Base-by-base conservation (phyloP, 2,797 vertebrate genomes). In the Atherinosoma microstoma region DNA sequence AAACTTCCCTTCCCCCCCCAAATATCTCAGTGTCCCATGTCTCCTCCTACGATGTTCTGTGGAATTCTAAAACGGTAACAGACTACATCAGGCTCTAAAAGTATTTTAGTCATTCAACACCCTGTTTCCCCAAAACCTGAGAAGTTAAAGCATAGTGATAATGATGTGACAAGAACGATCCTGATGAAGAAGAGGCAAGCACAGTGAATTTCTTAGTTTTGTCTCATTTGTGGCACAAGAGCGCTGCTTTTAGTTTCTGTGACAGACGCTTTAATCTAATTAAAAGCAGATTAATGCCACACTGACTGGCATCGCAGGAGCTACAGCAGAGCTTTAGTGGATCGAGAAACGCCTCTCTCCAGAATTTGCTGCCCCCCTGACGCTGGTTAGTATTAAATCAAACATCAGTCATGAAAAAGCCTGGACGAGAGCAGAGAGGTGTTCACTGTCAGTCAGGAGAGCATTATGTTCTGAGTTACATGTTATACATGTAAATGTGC, bases 251-350 rank as follows among this genome's bases (percentile, higher is more conserved):
- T 76, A 75, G 75, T 89, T 85, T 88, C 74, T 87, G 68, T 29
- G 4, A 73, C 76, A 80, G 83, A 75, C n/a, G 62, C 84, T 90
- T 89, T 88, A 87, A 91, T 91, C 81, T 89, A 90, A 91, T 91
- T 92, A 91, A 87, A 85, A 88, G 71, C 86, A 87, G 87, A 93
- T 90, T 90, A 91, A 91, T 87, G 83, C 74, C 49, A n/a, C 6
- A 22, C 75, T 64, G 79, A 84, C 84, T 78, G 73, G 61, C 69
- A 68, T 82, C 51, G 34, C 71, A 49, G 66, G 58, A 80, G 77
- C 77, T 66, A 64, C 85, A 82, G 71, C 79, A 49, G 45, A 58
- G 54, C 72, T 74, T 75, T 79, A 78, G 67, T 20, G 51, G 69
- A 58, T 64, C 73, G 64, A 65, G 35, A 64, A 73, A 24, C 2